phyloP scores from a whole-genome alignment of 2,888 invertebrate species.

The Drosophila meridiana region DNA sequence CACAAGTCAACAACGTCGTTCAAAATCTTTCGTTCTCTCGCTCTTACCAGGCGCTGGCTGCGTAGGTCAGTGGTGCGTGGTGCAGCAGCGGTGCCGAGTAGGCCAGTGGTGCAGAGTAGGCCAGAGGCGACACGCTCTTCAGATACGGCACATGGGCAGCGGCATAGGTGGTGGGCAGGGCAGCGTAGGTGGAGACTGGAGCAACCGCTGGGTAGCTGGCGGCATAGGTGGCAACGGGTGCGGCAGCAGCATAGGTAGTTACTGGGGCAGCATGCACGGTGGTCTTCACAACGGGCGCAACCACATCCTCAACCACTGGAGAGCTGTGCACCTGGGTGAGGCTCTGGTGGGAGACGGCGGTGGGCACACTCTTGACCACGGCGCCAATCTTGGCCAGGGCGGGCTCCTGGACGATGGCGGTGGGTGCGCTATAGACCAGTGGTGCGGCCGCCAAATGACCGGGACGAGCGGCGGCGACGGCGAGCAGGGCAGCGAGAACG shows the following conservation, averaged over 20 bases:
- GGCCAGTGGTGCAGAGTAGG: slow-evolving; percentile 57
- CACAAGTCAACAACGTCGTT: slow-evolving; percentile 66
- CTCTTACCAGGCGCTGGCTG: slow-evolving; percentile 73
- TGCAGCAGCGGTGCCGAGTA: slow-evolving; percentile 63
- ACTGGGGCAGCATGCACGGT: slow-evolving; percentile 60
- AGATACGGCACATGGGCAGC: slow-evolving; percentile 30
- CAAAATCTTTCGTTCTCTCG: slow-evolving; percentile 74
- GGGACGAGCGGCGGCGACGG: slow-evolving; percentile 83
- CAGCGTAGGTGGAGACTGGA: slow-evolving; percentile 31
- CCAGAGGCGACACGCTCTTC: slow-evolving; percentile 13
- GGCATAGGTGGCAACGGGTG: slow-evolving; percentile 35
- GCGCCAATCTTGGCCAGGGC: slow-evolving; percentile 81
- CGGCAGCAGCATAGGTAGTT: slow-evolving; percentile 24
- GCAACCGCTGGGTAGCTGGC: slow-evolving; percentile 26
- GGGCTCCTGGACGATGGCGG: slow-evolving; percentile 75
- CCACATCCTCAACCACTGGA: slow-evolving; percentile 80
- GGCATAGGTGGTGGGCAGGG: slow-evolving; percentile 32
- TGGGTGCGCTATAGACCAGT: slow-evolving; percentile 67
- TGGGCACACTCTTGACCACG: slow-evolving; percentile 85
- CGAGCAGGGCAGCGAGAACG: slow-evolving; percentile 82
- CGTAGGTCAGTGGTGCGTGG: slow-evolving; percentile 64
- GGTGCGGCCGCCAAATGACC: slow-evolving; percentile 68
- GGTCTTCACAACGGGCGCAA: slow-evolving; percentile 81
- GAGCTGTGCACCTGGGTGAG: slow-evolving; percentile 86
- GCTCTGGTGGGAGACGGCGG: slow-evolving; percentile 86